Percentiles rank a stretch among this genome's conserved stretches.
These are phyloP conservation scores for Argentina silus DNA, from an alignment of 2,797 vertebrate genomes.

Conservation along the genomic window DNA sequence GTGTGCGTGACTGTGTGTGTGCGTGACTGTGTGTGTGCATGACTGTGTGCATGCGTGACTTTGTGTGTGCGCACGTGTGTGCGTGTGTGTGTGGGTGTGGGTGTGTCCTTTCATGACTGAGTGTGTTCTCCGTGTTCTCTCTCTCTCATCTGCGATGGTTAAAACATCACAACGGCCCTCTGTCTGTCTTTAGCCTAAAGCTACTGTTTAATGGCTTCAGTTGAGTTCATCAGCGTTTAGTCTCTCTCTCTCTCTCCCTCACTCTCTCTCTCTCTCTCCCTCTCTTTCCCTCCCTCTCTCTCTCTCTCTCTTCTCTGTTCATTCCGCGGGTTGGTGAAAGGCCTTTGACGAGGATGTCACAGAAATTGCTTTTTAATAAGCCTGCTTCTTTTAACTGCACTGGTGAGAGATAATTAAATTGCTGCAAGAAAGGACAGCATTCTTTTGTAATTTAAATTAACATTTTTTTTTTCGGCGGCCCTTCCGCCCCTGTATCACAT, in stretches of 20 bases:
- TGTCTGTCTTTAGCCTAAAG: constrained; percentile 79
- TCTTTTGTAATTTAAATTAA: constrained; percentile 89
- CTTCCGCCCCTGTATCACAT: constrained; percentile 46
- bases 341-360: constrained; percentile 80
- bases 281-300: background rate
- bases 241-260: constrained; percentile 50
- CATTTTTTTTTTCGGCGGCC: constrained; percentile 64
- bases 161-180: constrained; percentile 81
- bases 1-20: background rate
- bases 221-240: constrained; percentile 81
- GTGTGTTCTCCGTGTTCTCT: constrained; percentile 59
- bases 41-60: constrained; percentile 36
- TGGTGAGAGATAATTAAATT: constrained; percentile 84
- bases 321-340: constrained; percentile 64
- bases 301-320: constrained; percentile 26
- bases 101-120: constrained; percentile 13
- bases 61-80: background rate
- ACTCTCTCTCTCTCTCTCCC: constrained; percentile 19
- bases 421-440: constrained; percentile 80
- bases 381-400: constrained; percentile 80
- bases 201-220: constrained; percentile 82
- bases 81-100: constrained; percentile 2
- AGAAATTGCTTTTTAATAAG: constrained; percentile 84
- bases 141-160: constrained; percentile 78
- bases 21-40: background rate